Evolutionary conservation across 37 sponge, comb jelly and placozoan genomes (phyloP), one percentile per base, ranked within the genome.

Genomic region (Agelas oroides): DNA sequence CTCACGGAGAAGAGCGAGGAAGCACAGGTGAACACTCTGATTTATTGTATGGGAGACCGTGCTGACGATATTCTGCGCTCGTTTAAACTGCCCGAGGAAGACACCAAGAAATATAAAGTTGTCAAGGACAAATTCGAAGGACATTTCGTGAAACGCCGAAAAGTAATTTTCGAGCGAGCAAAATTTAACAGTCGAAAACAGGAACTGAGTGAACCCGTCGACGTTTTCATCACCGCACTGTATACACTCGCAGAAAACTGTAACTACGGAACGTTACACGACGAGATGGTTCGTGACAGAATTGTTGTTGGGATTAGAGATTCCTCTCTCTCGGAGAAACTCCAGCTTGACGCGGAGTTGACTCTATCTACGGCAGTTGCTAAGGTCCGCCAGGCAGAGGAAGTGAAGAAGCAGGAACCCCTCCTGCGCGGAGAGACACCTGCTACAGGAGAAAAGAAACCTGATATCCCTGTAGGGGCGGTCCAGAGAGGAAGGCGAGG

Each of bases 11-110:
- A 84, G 53, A 39, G n/a, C 3, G 68, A 75, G 28, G 68, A 84
- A 14, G 25, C 35, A 2, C 84, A 75, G 33, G 67, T 84, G 57
- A 84, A 75, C 68, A 84, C 66, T 23, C 76, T 84, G 38, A 66
- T 84, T 1, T 84, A 84, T 36, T 18, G 54, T n/a, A 84, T 84
- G 84, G 84, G 74, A 30, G 84, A 73, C 53, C 24, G 55, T 25
- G 75, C 75, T 21, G 84, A 84, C 25, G 76, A 84, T 54, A 84
- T 84, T 27, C 76, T 84, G 18, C 65, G 37, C 21, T 75, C 84
- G 8, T 71, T 75, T 57, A 67, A 24, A 11, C 57, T 76, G 19
- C 36, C 84, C 14, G 76, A 40, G 20, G 76, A 78, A 34, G 79
- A 86, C 5, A 31, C n/a, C 19, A 56, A 77, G 61, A 69, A 56